phyloP scores from a whole-genome alignment of 2,888 invertebrate genomes.

The Syrphus vitripennis region DNA sequence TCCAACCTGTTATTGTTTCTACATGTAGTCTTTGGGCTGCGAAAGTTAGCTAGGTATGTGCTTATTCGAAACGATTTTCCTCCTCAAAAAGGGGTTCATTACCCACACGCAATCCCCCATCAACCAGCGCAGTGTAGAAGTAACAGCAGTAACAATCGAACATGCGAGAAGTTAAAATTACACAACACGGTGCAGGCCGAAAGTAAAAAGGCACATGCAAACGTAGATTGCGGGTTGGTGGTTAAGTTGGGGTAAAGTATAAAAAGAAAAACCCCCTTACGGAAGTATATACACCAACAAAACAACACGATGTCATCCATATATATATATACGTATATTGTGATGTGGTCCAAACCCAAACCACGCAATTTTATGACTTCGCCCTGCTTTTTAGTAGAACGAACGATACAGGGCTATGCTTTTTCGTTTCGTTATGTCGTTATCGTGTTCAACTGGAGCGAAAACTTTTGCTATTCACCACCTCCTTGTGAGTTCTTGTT shows the following conservation, averaged over 20 bases:
- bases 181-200: conserved; percentile 43
- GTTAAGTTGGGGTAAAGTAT: too few relatives aligned
- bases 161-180: conserved; percentile 71
- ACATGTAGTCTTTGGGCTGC: conserved; percentile 19
- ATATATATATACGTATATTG: too few relatives aligned
- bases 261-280: conserved; percentile 58
- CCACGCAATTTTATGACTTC: conserved; percentile 55
- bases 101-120: conserved; percentile 69
- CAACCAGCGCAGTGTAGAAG: too few relatives aligned
- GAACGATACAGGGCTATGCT: neutral
- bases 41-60: conserved; percentile 60
- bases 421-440: neutral
- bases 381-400: conserved; percentile 30
- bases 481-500: neutral
- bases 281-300: conserved; percentile 54
- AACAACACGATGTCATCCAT: conserved; percentile 63
- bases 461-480: conserved; percentile 63
- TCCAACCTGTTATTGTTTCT: conserved; percentile 71
- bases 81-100: conserved; percentile 71
- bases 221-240: too few relatives aligned
- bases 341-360: conserved; percentile 39
- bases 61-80: conserved; percentile 69
- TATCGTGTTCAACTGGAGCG: conserved; percentile 48
- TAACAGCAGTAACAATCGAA: conserved; percentile 60
- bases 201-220: conserved; percentile 8